Evolutionary conservation across 2,797 vertebrate species (phyloP), one percentile per base, ranked within the genome.

Genomic region (Ficedula albicollis): DNA sequence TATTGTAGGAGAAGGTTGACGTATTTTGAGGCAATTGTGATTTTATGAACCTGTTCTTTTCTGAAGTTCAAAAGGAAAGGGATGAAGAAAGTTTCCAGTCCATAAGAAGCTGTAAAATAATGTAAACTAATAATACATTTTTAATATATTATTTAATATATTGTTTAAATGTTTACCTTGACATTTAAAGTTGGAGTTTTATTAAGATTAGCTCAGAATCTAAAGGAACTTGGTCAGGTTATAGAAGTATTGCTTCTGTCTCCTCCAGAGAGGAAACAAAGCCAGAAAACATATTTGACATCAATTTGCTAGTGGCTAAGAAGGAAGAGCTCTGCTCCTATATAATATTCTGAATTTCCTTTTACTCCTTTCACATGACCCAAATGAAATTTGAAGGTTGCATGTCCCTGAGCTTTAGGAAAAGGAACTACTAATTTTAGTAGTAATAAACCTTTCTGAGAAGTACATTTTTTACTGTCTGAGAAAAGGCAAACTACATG

Each of bases 371-470:
- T 85, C 32, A 46, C 13, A 15, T 79, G 52, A 83, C 52, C 34
- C 39, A 74, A 58, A 82, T 74, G 19, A 85, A 92, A 85, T 80
- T 38, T 70, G 62, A 34, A 55, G 29, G 84, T 87, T 89, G 64
- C 34, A 49, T 59, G 82, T 85, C 91, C 93, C 92, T 49, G 27
- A 82, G 77, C n/a, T 94, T 70, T 82, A 91, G 56, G 38, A 94
- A 86, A 80, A 60, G 32, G 54, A 94, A 43, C 83, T 80, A 69
- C 81, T 95, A 92, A 79, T 92, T 95, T 92, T 80, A 93, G 46
- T 70, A 85, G 68, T 63, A 87, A 25, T 59, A 95, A 93, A 94
- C 54, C 58, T 46, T 64, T 87, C 39, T 96, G 74, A 97, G 68
- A 77, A 93, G 84, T 95, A 87, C 20, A 11, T 89, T 96, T 73